Percentiles rank a stretch among this genome's conserved stretches.
phyloP scores from a whole-genome alignment of 2,113 vertebrate genomes.

The Mugil cephalus region DNA sequence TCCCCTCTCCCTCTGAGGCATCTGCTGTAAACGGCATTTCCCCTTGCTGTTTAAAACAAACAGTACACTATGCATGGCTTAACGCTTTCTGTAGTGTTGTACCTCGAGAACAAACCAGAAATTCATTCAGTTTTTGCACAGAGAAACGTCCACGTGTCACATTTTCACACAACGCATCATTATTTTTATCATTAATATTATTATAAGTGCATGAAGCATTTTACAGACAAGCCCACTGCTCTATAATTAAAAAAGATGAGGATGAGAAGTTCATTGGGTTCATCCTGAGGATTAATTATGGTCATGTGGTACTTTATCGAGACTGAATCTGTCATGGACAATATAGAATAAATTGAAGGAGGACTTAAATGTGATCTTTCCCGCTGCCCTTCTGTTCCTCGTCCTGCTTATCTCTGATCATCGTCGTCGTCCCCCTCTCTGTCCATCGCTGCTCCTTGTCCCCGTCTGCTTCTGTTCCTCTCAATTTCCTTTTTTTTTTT shows the following conservation, averaged over 20 bases:
- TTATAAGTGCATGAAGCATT: conserved; percentile 37
- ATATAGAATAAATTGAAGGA: conserved; percentile 49
- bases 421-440: conserved; percentile 14
- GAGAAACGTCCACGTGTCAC: conserved; percentile 1
- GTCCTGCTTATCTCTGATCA: conserved; percentile 44
- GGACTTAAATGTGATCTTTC: conserved; percentile 46
- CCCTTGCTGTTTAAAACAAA: conserved; percentile 41
- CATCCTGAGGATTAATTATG: conserved; percentile 55
- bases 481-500: conserved; percentile 12
- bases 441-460: conserved; percentile 15
- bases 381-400: conserved; percentile 33
- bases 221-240: conserved; percentile 51
- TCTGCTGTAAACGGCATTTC: conserved; percentile 45
- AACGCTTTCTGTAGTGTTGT: conserved; percentile 14
- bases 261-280: conserved; percentile 36
- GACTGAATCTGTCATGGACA: conserved; percentile 38
- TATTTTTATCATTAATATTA: conserved; percentile 28
- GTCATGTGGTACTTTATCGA: conserved; percentile 39
- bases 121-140: conserved; percentile 4
- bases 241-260: conserved; percentile 58
- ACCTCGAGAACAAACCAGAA: conserved; percentile 13
- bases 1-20: conserved; percentile 52
- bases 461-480: conserved; percentile 9
- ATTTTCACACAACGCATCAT: neutral
- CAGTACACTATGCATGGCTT: conserved; percentile 14